phyloP scores from a whole-genome alignment of 2,888 invertebrate species.

The Cataglyphis cursor region DNA sequence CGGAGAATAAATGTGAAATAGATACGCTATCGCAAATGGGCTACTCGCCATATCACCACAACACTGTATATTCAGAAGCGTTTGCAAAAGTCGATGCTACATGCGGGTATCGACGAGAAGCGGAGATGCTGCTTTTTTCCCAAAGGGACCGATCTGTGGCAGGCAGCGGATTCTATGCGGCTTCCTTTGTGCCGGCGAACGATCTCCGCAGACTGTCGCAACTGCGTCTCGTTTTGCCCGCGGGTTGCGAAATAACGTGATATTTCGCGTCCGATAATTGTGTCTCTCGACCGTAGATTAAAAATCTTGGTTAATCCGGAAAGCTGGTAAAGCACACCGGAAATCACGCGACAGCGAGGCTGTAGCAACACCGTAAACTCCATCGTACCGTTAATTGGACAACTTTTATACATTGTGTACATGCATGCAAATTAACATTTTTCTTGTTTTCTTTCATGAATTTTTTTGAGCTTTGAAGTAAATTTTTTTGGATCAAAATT shows the following conservation, averaged over 20 bases:
- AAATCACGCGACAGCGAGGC: neutral
- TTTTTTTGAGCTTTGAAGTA: neutral
- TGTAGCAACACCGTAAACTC: neutral
- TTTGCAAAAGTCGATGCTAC: conserved; percentile 8
- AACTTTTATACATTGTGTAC: neutral
- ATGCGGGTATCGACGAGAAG: conserved; percentile 16
- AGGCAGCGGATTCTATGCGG: conserved; percentile 54
- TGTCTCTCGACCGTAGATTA: conserved; percentile 28
- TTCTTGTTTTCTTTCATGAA: neutral
- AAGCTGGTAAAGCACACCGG: conserved; percentile 9
- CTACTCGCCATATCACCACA: conserved; percentile 5
- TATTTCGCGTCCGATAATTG: conserved; percentile 64
- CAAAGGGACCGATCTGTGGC: conserved; percentile 53
- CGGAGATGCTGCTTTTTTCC: conserved; percentile 30
- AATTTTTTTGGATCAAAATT: neutral
- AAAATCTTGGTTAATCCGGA: neutral
- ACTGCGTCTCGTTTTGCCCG: conserved; percentile 55
- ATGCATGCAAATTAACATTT: neutral
- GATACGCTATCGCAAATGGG: conserved; percentile 25
- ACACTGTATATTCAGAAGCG: conserved; percentile 17
- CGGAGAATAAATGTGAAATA: conserved; percentile 18
- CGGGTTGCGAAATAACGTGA: conserved; percentile 66
- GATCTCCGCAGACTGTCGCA: conserved; percentile 62
- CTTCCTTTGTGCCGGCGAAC: conserved; percentile 64
- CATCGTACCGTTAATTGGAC: conserved; percentile 37